phyloP scores from a whole-genome alignment of 2,888 invertebrate species.

The Celastrina argiolus region DNA sequence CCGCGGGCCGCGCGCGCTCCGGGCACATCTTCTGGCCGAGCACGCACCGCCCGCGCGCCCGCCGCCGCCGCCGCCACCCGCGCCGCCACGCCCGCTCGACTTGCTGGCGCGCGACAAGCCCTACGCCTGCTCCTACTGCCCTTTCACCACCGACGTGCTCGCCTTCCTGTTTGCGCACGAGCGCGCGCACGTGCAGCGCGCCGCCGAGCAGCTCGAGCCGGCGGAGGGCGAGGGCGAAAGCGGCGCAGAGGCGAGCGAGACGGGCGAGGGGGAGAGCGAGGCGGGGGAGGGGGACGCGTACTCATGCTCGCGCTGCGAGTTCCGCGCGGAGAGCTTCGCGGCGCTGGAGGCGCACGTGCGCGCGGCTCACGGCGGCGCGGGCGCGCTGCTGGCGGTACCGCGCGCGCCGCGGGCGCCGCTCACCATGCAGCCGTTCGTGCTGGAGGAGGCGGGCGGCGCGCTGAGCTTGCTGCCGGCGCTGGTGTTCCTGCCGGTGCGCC shows the following conservation, averaged over 20 bases:
- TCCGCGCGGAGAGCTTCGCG: slow-evolving; percentile 67
- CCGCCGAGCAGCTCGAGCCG: slow-evolving; percentile 40
- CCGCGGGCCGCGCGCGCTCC: slow-evolving; percentile 91
- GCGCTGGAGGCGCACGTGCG: slow-evolving; percentile 71
- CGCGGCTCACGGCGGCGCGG: slow-evolving; percentile 69
- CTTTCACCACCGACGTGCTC: slow-evolving; percentile 91
- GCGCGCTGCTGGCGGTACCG: slow-evolving; percentile 73
- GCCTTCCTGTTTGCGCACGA: slow-evolving; percentile 96
- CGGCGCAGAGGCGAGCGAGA: slow-evolving; percentile 45
- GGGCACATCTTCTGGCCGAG: slow-evolving; percentile 90
- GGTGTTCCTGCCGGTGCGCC: slow-evolving; percentile 94
- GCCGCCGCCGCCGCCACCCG: slow-evolving; percentile 53
- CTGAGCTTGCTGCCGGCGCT: slow-evolving; percentile 91
- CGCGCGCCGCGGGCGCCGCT: slow-evolving; percentile 83
- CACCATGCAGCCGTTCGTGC: slow-evolving; percentile 95
- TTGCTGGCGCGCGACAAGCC: slow-evolving; percentile 80
- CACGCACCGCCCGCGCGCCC: slow-evolving; percentile 82
- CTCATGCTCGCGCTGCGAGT: slow-evolving; percentile 71
- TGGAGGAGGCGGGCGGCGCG: slow-evolving; percentile 80
- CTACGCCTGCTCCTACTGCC: slow-evolving; percentile 93
- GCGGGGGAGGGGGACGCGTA: slow-evolving; percentile 55
- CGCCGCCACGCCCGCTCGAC: slow-evolving; percentile 75
- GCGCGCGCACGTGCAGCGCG: slow-evolving; percentile 83
- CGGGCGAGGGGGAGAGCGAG: slow-evolving; percentile 47
- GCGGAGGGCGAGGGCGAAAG: slow-evolving; percentile 38